Evolutionary conservation across 2,888 invertebrate genomes (phyloP), one percentile per base, ranked within the genome.

Genomic region (Troilus luridus): DNA sequence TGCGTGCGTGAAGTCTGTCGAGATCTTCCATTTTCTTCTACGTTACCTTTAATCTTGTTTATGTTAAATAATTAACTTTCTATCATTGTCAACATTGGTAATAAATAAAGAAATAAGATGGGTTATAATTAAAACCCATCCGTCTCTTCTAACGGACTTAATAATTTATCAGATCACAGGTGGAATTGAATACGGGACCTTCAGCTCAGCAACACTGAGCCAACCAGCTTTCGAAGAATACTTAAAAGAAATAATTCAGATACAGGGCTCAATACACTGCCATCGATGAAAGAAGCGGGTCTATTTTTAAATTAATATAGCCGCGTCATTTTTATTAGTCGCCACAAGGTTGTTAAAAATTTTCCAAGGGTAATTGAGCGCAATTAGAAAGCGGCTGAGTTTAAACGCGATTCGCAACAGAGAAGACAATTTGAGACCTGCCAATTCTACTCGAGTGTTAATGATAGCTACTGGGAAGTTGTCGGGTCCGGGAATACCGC

Each of bases 341-440:
- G 21, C 54, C 11, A 41, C 58, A 12, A 81, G 56, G 56, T 54
- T 56, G 85, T 85, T 58, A 85, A 85, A 85, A 85, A 56, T 54
- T 56, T 85, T 85, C 85, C 85, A 58, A 85, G 56, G 24, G 56
- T 56, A 54, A 85, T 85, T 56, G 85, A 85, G 21, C n/a, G n/a
- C 85, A 85, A 85, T 85, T 85, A 85, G 85, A 85, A 85, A 85
- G 85, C 85, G 85, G 85, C 85, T 56, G n/a, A 58, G 56, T 56
- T 54, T 54, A 58, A 56, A 85, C 85, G 54, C 56, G 85, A 85
- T 85, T 85, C 85, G 85, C 27, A 85, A 21, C 21, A 21, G 54
- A 19, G 17, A n/a, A 12, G 56, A 85, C 85, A 85, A 56, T 85
- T 85, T 58, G 21, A 85, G 56, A 10, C 0, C 9, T 85, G 85